A percentile compares a stretch with the other conserved stretches of the same genome.
phyloP scores from a whole-genome alignment of 2,888 invertebrate genomes.

The Erpobdella octoculata region DNA sequence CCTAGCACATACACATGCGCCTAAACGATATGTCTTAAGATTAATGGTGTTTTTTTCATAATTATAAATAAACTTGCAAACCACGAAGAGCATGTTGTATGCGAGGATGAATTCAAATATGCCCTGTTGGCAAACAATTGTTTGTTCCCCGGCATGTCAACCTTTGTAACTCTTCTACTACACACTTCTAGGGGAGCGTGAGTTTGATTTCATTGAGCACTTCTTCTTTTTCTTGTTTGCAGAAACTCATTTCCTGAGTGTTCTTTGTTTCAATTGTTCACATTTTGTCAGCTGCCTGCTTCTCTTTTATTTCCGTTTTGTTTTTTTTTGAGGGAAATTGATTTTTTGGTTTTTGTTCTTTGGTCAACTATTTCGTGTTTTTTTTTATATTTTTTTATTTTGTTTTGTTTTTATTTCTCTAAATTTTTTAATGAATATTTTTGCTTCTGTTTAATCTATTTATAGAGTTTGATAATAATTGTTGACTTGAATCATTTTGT shows the following conservation, averaged over 20 bases:
- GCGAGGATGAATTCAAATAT: conserved; percentile 98
- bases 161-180: conserved; percentile 83
- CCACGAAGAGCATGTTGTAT: conserved; percentile 93
- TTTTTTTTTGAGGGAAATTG: neutral
- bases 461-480: too few relatives aligned
- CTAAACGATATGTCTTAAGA: too few relatives aligned
- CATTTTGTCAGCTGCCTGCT: too few relatives aligned
- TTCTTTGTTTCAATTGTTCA: too few relatives aligned
- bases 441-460: too few relatives aligned
- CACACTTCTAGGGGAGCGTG: conserved; percentile 96
- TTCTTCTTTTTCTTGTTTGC: neutral
- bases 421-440: too few relatives aligned
- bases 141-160: conserved; percentile 92
- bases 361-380: neutral
- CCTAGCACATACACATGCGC: too few relatives aligned
- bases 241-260: neutral
- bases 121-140: conserved; percentile 95
- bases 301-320: neutral
- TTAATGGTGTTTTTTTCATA: too few relatives aligned
- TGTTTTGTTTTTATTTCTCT: too few relatives aligned
- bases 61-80: too few relatives aligned
- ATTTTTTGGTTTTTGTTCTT: neutral
- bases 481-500: too few relatives aligned
- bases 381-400: neutral
- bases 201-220: conserved; percentile 53